Conservation (phyloP, 1,140 invertebrate genomes). For the Papilio aristodemus region DNA sequence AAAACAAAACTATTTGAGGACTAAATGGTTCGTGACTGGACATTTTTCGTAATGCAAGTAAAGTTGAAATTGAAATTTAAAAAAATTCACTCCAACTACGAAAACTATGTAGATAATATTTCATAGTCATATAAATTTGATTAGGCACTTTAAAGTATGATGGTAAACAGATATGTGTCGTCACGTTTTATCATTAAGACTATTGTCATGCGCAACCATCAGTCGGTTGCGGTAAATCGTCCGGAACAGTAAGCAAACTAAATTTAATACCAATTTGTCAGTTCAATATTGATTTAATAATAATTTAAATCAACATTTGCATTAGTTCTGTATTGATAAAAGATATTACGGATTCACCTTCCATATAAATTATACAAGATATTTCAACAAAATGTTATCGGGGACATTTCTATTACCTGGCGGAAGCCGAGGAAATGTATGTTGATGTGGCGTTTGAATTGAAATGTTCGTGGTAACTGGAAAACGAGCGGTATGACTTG, state of each 20-base stretch:
- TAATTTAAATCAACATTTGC: slow-evolving; percentile 3
- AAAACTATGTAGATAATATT: not conserved
- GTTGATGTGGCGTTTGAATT: slow-evolving; percentile 28
- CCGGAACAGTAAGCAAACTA: slow-evolving; percentile 1
- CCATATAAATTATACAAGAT: not conserved
- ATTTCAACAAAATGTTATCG: slow-evolving; percentile 11
- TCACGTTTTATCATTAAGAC: not conserved
- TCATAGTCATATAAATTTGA: not conserved
- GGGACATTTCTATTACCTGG: slow-evolving; percentile 24
- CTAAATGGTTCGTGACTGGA: slow-evolving; percentile 33
- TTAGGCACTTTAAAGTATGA: not conserved
- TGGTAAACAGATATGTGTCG: not conserved
- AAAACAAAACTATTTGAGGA: slow-evolving; percentile 40
- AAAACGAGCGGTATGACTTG: slow-evolving; percentile 6
- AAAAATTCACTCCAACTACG: not conserved
- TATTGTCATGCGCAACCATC: not conserved
- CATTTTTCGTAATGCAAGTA: not conserved
- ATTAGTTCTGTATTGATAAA: not conserved
- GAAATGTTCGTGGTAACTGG: slow-evolving; percentile 24
- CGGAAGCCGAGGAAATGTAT: slow-evolving; percentile 28
- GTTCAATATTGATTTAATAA: slow-evolving; percentile 7
- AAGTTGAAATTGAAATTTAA: not conserved
- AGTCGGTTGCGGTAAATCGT: not conserved
- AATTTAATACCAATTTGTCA: slow-evolving; percentile 1
- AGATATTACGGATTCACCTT: not conserved